phyloP scores from a whole-genome alignment of 2,113 vertebrate species.

The Petaurus breviceps region DNA sequence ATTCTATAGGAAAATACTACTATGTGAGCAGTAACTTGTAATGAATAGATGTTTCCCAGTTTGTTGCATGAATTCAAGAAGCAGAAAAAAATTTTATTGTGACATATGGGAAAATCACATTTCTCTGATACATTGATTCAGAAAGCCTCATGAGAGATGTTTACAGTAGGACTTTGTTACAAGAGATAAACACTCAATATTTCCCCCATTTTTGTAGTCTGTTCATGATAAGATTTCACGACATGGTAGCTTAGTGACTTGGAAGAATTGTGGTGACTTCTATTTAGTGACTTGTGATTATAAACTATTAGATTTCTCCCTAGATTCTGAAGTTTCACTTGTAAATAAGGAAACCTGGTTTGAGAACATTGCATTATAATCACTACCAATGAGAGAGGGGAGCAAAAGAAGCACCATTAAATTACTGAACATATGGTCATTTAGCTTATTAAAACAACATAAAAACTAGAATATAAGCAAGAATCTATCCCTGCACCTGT shows the following conservation, averaged over 20 bases:
- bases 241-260: neutral
- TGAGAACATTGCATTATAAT: neutral
- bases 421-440: neutral
- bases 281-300: neutral
- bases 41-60: neutral
- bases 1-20: neutral
- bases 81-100: neutral
- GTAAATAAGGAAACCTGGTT: neutral
- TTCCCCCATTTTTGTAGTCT: neutral
- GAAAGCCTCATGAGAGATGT: neutral
- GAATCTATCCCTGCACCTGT: neutral
- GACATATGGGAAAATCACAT: neutral
- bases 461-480: neutral
- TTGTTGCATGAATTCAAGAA: neutral
- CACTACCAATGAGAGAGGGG: neutral
- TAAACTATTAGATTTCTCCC: neutral
- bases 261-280: neutral
- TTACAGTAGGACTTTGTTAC: neutral
- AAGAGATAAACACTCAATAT: neutral
- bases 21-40: neutral
- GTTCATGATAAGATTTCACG: neutral
- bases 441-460: neutral
- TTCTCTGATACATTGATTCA: neutral
- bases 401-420: neutral
- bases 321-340: neutral